phyloP scores from a whole-genome alignment of 2,113 vertebrate species.

The Myotis davidii region DNA sequence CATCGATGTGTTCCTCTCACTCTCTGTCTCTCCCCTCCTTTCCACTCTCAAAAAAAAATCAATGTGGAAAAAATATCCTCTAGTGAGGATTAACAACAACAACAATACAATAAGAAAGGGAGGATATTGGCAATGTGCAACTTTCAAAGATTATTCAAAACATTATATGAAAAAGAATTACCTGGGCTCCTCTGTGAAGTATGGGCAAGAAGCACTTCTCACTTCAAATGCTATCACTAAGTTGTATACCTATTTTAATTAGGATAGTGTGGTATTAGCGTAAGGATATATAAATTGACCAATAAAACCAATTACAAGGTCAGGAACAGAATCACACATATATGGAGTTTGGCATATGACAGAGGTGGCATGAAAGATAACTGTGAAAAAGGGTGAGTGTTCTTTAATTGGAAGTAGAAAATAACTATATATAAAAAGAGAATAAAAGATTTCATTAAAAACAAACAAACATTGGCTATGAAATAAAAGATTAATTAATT shows the following conservation, averaged over 20 bases:
- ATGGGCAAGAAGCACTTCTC: not conserved
- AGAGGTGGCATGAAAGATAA: not conserved
- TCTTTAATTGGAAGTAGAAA: not conserved
- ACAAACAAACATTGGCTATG: not conserved
- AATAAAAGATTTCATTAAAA: not conserved
- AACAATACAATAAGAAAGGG: not conserved
- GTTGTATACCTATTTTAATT: not conserved
- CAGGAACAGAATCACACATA: not conserved
- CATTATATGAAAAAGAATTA: not conserved
- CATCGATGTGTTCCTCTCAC: too few relatives aligned
- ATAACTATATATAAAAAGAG: not conserved
- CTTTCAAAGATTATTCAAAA: not conserved
- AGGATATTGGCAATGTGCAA: not conserved
- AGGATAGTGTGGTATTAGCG: not conserved
- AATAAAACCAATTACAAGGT: not conserved
- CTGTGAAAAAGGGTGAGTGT: not conserved
- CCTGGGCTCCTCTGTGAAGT: not conserved
- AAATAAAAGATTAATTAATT: conserved; percentile 31
- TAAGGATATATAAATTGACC: not conserved
- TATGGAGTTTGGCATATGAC: not conserved
- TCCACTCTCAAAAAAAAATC: too few relatives aligned
- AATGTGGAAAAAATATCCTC: too few relatives aligned
- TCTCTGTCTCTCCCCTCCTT: too few relatives aligned
- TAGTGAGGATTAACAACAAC: too few relatives aligned
- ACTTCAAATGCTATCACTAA: not conserved